Evolutionary conservation across 2,797 vertebrate species (phyloP).

Genomic region (Percopsis omiscomaycus): DNA sequence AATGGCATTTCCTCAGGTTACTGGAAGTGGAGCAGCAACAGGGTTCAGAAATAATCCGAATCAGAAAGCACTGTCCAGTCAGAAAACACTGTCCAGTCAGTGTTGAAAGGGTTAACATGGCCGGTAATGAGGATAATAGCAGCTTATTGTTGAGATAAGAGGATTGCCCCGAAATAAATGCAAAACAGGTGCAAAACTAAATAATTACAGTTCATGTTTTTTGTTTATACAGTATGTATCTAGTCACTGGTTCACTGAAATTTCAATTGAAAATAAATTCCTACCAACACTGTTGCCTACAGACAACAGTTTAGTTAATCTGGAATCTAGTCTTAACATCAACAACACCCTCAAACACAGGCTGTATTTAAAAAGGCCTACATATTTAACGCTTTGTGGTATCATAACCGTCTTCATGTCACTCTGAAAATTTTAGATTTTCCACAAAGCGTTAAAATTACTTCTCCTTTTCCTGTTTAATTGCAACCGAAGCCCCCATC

Average conservation of each 20-base stretch:
- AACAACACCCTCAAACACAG: conserved; percentile 9
- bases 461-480: conserved; percentile 3
- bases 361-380: no score
- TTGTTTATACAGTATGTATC: conserved; percentile 14
- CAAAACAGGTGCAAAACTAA: conserved; percentile 43
- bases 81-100: conserved; percentile 55
- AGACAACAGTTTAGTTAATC: conserved; percentile 30
- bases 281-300: conserved; percentile 39
- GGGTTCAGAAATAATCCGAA: conserved; percentile 28
- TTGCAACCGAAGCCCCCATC: conserved; percentile 1
- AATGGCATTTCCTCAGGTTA: conserved; percentile 81
- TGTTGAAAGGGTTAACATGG: conserved; percentile 39
- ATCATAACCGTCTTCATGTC: background rate
- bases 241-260: conserved; percentile 7
- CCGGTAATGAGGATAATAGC: conserved; percentile 53
- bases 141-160: conserved; percentile 62
- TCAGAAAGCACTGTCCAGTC: conserved; percentile 46
- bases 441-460: background rate
- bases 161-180: conserved; percentile 55
- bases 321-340: conserved; percentile 40
- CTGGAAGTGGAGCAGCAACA: conserved; percentile 68
- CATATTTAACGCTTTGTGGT: no score
- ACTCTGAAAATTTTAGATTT: background rate
- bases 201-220: conserved; percentile 20
- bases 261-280: conserved; percentile 28